A percentile compares a stretch with the other conserved stretches of the same genome.
Evolutionary conservation across 2,113 vertebrate species (phyloP).

Genomic region (Felis chaus): DNA sequence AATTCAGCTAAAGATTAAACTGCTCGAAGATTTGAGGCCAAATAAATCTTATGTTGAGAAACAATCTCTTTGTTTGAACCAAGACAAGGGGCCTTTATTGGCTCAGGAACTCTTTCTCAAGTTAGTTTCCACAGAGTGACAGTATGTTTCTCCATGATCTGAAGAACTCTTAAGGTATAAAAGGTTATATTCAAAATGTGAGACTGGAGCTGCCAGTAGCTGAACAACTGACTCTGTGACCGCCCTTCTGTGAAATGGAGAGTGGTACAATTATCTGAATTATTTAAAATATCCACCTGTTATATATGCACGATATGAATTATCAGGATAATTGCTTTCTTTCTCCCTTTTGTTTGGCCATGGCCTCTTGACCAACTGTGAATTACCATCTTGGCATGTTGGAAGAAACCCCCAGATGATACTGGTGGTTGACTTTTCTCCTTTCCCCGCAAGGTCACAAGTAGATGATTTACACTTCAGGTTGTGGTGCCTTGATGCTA

Average conservation of each 20-base stretch:
- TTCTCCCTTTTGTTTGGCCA: not conserved
- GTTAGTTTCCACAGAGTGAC: not conserved
- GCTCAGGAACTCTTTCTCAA: not conserved
- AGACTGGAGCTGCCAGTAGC: not conserved
- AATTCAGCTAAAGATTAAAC: not conserved
- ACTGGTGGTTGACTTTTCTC: not conserved
- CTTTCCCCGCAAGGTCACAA: slow-evolving; percentile 44
- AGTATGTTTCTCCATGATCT: not conserved
- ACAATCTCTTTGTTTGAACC: not conserved
- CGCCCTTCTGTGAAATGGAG: not conserved
- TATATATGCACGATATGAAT: not conserved
- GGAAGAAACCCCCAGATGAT: not conserved
- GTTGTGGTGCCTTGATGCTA: slow-evolving; percentile 58
- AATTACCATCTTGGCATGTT: not conserved
- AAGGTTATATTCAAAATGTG: not conserved
- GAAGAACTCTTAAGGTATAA: not conserved
- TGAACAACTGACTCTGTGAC: not conserved
- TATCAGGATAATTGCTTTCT: not conserved
- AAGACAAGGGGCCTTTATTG: slow-evolving; percentile 15
- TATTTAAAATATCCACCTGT: not conserved
- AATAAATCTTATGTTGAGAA: not conserved
- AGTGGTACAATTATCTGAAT: not conserved
- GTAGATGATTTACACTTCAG: not conserved
- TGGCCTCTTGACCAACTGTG: not conserved
- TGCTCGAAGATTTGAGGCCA: slow-evolving; percentile 31